Conservation (phyloP, 2,888 invertebrate species). For the Platycheirus rosarum region DNA sequence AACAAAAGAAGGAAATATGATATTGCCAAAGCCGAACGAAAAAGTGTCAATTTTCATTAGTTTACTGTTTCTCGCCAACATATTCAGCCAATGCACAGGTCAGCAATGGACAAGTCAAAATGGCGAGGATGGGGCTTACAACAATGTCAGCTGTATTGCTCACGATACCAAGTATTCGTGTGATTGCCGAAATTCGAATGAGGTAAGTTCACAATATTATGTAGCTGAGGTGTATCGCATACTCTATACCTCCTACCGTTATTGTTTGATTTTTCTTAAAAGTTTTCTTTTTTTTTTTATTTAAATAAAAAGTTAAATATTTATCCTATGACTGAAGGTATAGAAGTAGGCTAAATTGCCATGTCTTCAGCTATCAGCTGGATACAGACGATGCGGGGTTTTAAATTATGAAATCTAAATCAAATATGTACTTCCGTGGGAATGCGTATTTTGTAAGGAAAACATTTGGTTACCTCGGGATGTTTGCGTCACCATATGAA, state of each 20-base stretch:
- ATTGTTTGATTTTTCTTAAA: constrained; percentile 28
- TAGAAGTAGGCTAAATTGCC: constrained; percentile 1
- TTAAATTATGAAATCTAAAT: constrained; percentile 31
- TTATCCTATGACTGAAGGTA: constrained; percentile 45
- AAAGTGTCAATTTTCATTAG: constrained; percentile 60
- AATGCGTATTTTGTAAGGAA: constrained; percentile 1
- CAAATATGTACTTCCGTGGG: constrained; percentile 38
- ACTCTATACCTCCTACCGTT: background rate
- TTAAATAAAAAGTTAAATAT: constrained; percentile 50
- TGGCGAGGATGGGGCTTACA: constrained; percentile 41
- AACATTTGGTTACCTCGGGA: constrained; percentile 1
- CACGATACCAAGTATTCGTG: constrained; percentile 81
- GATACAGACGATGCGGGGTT: background rate
- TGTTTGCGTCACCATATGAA: no score
- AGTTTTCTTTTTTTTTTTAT: constrained; percentile 5
- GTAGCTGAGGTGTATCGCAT: background rate
- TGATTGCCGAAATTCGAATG: constrained; percentile 80
- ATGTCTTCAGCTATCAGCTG: constrained; percentile 1
- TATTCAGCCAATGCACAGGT: constrained; percentile 62
- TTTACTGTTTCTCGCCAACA: constrained; percentile 54
- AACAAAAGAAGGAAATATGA: constrained; percentile 67
- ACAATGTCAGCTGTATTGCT: constrained; percentile 79
- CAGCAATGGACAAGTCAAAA: constrained; percentile 54
- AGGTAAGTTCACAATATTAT: constrained; percentile 77
- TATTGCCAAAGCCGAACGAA: constrained; percentile 53